phyloP scores from a whole-genome alignment of 92 coral and sea anemone genomes.

The Siderastrea radians region DNA sequence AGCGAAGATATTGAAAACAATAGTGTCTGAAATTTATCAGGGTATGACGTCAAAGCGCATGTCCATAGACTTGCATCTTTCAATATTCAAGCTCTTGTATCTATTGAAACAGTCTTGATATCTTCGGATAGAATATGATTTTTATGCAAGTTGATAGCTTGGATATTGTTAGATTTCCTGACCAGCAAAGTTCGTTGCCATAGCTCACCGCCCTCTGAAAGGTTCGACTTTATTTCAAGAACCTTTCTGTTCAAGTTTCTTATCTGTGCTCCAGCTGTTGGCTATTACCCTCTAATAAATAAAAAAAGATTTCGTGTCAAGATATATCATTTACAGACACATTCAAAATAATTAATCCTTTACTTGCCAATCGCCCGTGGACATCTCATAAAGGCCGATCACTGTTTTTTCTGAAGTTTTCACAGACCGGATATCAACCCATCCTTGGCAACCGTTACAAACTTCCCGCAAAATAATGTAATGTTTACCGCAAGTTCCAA shows the following conservation, averaged over 20 bases:
- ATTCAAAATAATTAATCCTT: slow-evolving; percentile 48
- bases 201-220: not conserved
- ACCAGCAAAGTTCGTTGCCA: not conserved
- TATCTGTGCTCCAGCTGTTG: slow-evolving; percentile 66
- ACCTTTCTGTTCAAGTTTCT: not conserved
- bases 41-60: not conserved
- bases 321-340: slow-evolving; percentile 66
- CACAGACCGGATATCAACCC: slow-evolving; percentile 3
- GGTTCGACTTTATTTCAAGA: not conserved
- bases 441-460: not conserved
- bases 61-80: slow-evolving; percentile 26
- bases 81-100: slow-evolving; percentile 26
- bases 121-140: not conserved
- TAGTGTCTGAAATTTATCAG: slow-evolving; percentile 28
- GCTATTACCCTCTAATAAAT: slow-evolving; percentile 57
- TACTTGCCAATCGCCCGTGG: slow-evolving; percentile 15
- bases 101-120: slow-evolving; percentile 3
- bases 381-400: not conserved
- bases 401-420: not conserved
- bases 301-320: slow-evolving; percentile 75
- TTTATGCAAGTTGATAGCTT: not conserved
- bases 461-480: not conserved
- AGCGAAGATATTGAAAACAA: not conserved
- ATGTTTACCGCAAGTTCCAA: not conserved
- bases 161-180: slow-evolving; percentile 31